Percentiles rank a stretch among this genome's conserved stretches.
These are phyloP conservation scores for Pseudopleuronectes americanus DNA, from an alignment of 2,797 vertebrate species.

Conservation along the genomic window DNA sequence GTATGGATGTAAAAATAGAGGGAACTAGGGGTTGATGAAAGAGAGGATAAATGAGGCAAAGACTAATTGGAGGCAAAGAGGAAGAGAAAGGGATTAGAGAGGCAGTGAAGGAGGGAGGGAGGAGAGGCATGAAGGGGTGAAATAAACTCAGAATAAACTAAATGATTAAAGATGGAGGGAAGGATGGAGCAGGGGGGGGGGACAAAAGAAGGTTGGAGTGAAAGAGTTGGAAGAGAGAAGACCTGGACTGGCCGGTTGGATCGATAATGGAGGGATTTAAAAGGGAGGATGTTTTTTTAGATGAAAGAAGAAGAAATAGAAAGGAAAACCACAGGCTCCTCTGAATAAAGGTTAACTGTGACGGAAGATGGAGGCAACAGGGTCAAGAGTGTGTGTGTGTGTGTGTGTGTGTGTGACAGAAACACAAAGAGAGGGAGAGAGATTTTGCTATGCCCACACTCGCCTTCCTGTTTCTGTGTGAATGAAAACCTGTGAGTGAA, in stretches of 20 bases:
- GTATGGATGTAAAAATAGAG: slow-evolving; percentile 13
- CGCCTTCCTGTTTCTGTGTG: slow-evolving; percentile 24
- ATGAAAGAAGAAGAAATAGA: slow-evolving; percentile 46
- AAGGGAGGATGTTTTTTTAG: slow-evolving; percentile 42
- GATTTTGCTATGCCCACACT: slow-evolving; percentile 11
- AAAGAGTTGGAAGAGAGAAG: slow-evolving; percentile 18
- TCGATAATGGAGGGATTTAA: slow-evolving; percentile 47
- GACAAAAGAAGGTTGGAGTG: slow-evolving; percentile 38
- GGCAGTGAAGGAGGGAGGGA: slow-evolving; percentile 5
- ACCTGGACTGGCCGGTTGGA: slow-evolving; percentile 8
- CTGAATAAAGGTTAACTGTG: slow-evolving; percentile 62
- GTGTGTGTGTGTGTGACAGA: slow-evolving; percentile 13
- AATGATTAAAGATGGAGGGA: slow-evolving; percentile 45
- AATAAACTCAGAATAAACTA: slow-evolving; percentile 50
- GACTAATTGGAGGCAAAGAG: slow-evolving; percentile 34
- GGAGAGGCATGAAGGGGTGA: slow-evolving; percentile 18
- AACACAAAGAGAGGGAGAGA: slow-evolving; percentile 33
- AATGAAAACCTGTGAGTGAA: slow-evolving; percentile 3
- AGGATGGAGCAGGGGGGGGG: slow-evolving; percentile 1
- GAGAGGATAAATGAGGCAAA: slow-evolving; percentile 23
- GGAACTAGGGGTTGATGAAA: slow-evolving; percentile 13
- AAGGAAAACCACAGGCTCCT: slow-evolving; percentile 46
- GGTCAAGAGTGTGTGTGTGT: slow-evolving; percentile 32
- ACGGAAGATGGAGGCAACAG: slow-evolving; percentile 27
- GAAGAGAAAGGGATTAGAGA: slow-evolving; percentile 39